A percentile compares a stretch with the other conserved stretches of the same genome.
These are phyloP conservation scores for Didymodactylos carnosus DNA, from an alignment of 2,888 invertebrate species.

Conservation along the genomic window DNA sequence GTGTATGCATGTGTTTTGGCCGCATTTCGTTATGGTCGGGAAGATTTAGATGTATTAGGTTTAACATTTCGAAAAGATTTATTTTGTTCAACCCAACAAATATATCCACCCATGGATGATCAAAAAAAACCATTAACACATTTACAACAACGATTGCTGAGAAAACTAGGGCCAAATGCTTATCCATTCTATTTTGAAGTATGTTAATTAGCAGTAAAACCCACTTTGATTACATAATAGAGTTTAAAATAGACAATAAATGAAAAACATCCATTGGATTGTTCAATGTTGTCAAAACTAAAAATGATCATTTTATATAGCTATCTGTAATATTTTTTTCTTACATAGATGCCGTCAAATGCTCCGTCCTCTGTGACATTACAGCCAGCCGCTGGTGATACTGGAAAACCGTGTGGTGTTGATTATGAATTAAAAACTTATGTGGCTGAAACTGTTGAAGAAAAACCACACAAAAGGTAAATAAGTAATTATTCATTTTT, in stretches of 20 bases:
- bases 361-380: constrained; percentile 93
- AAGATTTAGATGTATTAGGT: constrained; percentile 91
- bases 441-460: constrained; percentile 73
- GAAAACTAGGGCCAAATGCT: constrained; percentile 86
- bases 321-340: not conserved
- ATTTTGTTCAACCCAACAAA: constrained; percentile 71
- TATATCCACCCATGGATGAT: constrained; percentile 18
- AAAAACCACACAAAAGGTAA: constrained; percentile 93
- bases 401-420: constrained; percentile 80
- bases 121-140: constrained; percentile 50
- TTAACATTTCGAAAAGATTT: constrained; percentile 90
- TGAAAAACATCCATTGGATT: too few relatives aligned
- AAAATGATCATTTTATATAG: too few relatives aligned
- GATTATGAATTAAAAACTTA: constrained; percentile 96
- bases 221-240: too few relatives aligned
- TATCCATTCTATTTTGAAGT: constrained; percentile 95
- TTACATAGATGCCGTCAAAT: constrained; percentile 62
- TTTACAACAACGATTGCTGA: constrained; percentile 75
- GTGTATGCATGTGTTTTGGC: constrained; percentile 90
- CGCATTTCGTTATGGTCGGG: constrained; percentile 90
- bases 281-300: too few relatives aligned
- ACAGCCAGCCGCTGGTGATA: constrained; percentile 90
- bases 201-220: constrained; percentile 25
- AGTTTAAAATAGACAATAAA: too few relatives aligned
- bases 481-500: too few relatives aligned